These are phyloP conservation scores for Mastacembelus armatus DNA, from an alignment of 2,797 vertebrate species.

Conservation along the genomic window DNA sequence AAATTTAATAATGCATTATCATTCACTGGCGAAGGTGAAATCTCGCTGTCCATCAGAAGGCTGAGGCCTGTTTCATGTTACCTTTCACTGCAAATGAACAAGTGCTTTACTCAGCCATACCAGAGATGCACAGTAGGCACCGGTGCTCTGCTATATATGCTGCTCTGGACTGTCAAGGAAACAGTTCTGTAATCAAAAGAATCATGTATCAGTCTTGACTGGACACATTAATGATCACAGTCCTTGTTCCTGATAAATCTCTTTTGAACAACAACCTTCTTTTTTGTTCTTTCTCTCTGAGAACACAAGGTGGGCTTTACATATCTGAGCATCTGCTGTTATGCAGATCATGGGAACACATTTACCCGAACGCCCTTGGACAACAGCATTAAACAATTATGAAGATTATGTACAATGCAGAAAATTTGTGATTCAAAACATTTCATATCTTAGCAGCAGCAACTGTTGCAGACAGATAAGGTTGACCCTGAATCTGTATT, in stretches of 20 bases:
- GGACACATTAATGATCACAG: slow-evolving; percentile 68
- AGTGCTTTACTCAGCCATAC: slow-evolving; percentile 84
- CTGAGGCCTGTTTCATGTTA: slow-evolving; percentile 86
- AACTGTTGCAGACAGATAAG: slow-evolving; percentile 85
- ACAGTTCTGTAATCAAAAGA: slow-evolving; percentile 71
- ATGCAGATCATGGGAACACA: slow-evolving; percentile 80
- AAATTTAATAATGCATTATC: slow-evolving; percentile 99
- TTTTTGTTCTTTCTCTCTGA: slow-evolving; percentile 18
- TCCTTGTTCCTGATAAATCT: slow-evolving; percentile 55
- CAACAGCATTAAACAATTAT: slow-evolving; percentile 87
- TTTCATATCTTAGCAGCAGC: slow-evolving; percentile 72
- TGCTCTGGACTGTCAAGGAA: slow-evolving; percentile 63
- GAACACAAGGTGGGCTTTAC: slow-evolving; percentile 78
- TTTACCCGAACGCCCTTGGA: slow-evolving; percentile 86
- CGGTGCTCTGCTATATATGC: slow-evolving; percentile 54
- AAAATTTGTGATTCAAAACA: slow-evolving; percentile 87
- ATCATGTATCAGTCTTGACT: slow-evolving; percentile 65
- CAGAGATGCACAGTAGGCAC: slow-evolving; percentile 78
- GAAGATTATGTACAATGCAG: slow-evolving; percentile 80
- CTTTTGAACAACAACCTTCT: slow-evolving; percentile 64
- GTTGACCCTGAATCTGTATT: slow-evolving; percentile 85
- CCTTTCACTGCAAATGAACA: slow-evolving; percentile 85
- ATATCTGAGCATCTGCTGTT: slow-evolving; percentile 85
- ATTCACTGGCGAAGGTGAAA: slow-evolving; percentile 99
- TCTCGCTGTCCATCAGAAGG: slow-evolving; percentile 96